Base-by-base conservation (phyloP, 2,797 vertebrate genomes). In the Anableps anableps region DNA sequence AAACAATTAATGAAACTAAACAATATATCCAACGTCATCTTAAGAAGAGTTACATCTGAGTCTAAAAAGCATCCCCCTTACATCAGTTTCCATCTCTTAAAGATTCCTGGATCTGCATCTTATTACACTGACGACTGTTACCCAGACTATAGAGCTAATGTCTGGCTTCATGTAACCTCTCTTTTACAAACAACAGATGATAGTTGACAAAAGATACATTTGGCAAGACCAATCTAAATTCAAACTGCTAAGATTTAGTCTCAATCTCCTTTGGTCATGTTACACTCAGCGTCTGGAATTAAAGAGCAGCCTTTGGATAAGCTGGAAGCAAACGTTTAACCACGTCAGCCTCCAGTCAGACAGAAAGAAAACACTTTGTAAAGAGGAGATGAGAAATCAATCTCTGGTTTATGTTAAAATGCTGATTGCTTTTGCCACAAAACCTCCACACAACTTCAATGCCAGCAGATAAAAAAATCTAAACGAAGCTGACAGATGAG, bases 81-180 rank as follows among this genome's bases (percentile, higher is more conserved):
- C 50, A 60, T 0, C 51, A 51, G 60, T n/a, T 16, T 53, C 48
- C 74, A 45, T 55, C 45, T 19, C 60, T 64, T 64, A 34, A 64
- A 41, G 26, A 73, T 77, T 83, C 45, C 45, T 41, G 71, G 53
- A 72, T 85, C 81, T 82, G 71, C 51, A 84, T 83, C 51, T 78
- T 74, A 77, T 89, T 83, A 80, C 74, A 76, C 72, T 66, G 76
- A 78, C 43, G 72, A 84, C 51, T 3, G 41, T 82, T 51, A 84
- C 77, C 79, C 72, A 83, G 80, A 48, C n/a, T 19, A 29, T 29
- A 50, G 58, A 51, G 71, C 74, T 72, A 82, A 78, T 36, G 26
- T 6, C 72, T 81, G 76, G 58, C 79, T 66, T 82, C 45, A 66
- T 17, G 29, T 55, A 72, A 45, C 64, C 19, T 66, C 48, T 0